A percentile compares a stretch with the other conserved stretches of the same genome.
Evolutionary conservation across 2,113 vertebrate genomes (phyloP).

Genomic region (Plectropomus leopardus): DNA sequence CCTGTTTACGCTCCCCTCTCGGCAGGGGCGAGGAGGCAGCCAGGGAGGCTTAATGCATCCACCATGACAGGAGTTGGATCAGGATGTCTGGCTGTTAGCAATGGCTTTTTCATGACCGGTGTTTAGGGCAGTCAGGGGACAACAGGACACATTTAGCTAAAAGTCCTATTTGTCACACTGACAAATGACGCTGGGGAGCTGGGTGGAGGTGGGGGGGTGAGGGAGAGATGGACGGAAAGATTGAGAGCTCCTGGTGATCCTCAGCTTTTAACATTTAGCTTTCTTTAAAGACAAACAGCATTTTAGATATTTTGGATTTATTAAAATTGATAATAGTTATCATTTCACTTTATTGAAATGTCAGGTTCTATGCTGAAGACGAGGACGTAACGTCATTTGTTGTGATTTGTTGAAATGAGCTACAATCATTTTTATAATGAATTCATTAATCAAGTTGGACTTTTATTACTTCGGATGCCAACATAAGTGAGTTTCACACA

Average conservation of each 20-base stretch:
- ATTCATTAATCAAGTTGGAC: neutral
- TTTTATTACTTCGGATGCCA: neutral
- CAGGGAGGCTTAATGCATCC: slow-evolving; percentile 62
- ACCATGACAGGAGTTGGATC: slow-evolving; percentile 68
- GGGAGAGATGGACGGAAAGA: slow-evolving; percentile 12
- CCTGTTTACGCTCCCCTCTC: slow-evolving; percentile 34
- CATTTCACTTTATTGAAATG: neutral
- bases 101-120: slow-evolving; percentile 67
- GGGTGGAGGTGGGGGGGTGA: neutral
- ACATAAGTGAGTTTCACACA: slow-evolving; percentile 2
- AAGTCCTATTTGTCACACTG: slow-evolving; percentile 69
- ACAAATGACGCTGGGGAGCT: slow-evolving; percentile 57
- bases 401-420: neutral
- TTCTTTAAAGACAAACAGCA: neutral
- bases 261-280: neutral
- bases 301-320: neutral
- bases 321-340: neutral
- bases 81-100: slow-evolving; percentile 71
- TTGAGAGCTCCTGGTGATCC: slow-evolving; percentile 8
- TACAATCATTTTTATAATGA: neutral
- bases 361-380: too few relatives aligned
- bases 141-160: slow-evolving; percentile 67
- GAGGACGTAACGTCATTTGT: neutral
- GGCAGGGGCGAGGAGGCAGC: slow-evolving; percentile 41
- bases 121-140: slow-evolving; percentile 77